Percentiles rank a stretch among this genome's conserved stretches.
Conservation (phyloP, 2,888 invertebrate species). For the Linhomoeus sp. region DNA sequence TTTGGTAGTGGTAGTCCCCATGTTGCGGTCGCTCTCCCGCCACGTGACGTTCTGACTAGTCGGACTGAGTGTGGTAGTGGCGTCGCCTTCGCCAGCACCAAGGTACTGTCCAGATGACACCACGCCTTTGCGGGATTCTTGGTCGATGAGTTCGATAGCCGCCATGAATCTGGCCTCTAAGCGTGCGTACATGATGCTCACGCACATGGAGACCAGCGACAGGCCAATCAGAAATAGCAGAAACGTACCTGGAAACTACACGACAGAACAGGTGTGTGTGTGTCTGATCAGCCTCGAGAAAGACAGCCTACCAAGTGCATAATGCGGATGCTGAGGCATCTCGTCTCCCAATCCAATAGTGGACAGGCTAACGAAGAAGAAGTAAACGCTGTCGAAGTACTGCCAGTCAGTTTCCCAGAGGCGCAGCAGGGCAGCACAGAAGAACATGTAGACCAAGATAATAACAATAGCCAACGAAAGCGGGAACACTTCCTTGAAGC, state of each 20-base stretch:
- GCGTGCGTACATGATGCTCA: constrained; percentile 12
- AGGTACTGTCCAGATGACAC: too few species aligned
- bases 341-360: constrained; percentile 22
- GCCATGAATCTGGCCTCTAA: constrained; percentile 19
- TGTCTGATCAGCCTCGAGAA: too few species aligned
- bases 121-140: constrained; percentile 8
- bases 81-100: too few species aligned
- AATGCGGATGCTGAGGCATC: constrained; percentile 18
- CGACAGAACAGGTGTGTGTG: too few species aligned
- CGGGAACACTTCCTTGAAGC: constrained; percentile 4
- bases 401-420: constrained; percentile 19
- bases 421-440: constrained; percentile 16
- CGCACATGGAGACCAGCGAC: constrained; percentile 19
- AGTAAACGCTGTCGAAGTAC: constrained; percentile 19
- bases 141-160: constrained; percentile 18
- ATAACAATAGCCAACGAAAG: constrained; percentile 9
- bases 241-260: too few species aligned
- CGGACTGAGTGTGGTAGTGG: too few species aligned
- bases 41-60: too few species aligned
- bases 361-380: constrained; percentile 19
- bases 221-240: constrained; percentile 18
- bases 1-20: too few species aligned
- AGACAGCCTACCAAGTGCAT: too few species aligned
- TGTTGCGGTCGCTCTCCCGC: background rate
- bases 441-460: constrained; percentile 11